phyloP scores from a whole-genome alignment of 37 sponge, comb jelly and placozoan genomes.

The Ephydatia muelleri region DNA sequence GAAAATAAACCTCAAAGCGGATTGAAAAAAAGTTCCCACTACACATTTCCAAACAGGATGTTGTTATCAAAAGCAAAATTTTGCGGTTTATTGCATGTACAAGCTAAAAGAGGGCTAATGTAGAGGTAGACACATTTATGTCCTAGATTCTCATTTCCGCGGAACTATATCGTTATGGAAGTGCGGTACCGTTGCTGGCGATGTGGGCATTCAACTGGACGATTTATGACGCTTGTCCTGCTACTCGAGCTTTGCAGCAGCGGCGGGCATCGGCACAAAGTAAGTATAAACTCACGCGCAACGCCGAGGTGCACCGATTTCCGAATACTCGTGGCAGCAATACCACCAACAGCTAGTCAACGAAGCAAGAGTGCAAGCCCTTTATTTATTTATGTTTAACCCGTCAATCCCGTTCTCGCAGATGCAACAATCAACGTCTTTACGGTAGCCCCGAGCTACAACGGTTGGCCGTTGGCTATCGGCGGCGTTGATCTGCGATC shows the following conservation, averaged over 20 bases:
- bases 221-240: background rate
- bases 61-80: too few species aligned
- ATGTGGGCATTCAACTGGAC: background rate
- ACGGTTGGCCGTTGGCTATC: background rate
- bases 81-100: too few species aligned
- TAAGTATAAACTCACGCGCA: background rate
- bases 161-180: background rate
- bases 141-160: too few species aligned
- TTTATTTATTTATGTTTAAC: background rate
- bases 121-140: too few species aligned
- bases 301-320: too few species aligned
- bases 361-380: too few species aligned
- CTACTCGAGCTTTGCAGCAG: background rate
- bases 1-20: too few species aligned
- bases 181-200: background rate
- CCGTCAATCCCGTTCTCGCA: background rate
- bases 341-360: too few species aligned
- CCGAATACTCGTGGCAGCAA: too few species aligned
- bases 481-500: background rate
- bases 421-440: background rate
- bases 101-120: too few species aligned
- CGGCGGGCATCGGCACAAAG: background rate
- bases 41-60: too few species aligned
- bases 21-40: too few species aligned
- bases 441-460: background rate